Base-by-base conservation (phyloP, 1,140 invertebrate genomes). In the Colletes gigas region DNA sequence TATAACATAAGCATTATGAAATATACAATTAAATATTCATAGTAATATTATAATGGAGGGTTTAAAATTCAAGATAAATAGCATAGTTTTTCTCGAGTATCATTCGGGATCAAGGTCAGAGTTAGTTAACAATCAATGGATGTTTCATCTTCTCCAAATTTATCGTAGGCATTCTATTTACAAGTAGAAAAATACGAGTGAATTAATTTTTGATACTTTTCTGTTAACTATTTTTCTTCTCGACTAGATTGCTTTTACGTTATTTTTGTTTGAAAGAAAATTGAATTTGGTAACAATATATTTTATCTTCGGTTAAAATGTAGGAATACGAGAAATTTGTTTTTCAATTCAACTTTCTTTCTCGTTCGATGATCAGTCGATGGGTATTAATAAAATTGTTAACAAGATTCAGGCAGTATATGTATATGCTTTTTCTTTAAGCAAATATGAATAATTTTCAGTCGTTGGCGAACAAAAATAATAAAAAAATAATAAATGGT, bases 121-220 rank as follows among this genome's bases (percentile, higher is more conserved):
- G 19, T 52, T 44, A 52, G 14, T 62, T 52, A 70, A 78, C 21
- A 52, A 10, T 62, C 10, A 0, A 52, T 71, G 62, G 17, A 71
- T 52, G 39, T 30, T 50, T 55, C 12, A 57, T 74, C 6, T 65
- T 39, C 2, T 30, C 30, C 17, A 73, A 57, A 14, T 52, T 71
- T 39, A 17, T 57, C 57, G 19, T 4, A 15, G 7, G 0, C 19
- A 30, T 50, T 69, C 52, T 77, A 78, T 78, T 73, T 73, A 72
- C 70, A 72, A 66, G 77, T 79, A 79, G 39, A 79, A 79, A 79
- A 79, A 73, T 79, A 72, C 14, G 41, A 63, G 1, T 73, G 54
- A 79, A 65, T 73, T 73, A 3, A 50, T 44, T 66, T 73, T 7
- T 47, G 19, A 65, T 19, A 8, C 30, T 30, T 12, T 12, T 21